Conservation (phyloP, 2,797 vertebrate species). For the Melanotaenia nigrans region DNA sequence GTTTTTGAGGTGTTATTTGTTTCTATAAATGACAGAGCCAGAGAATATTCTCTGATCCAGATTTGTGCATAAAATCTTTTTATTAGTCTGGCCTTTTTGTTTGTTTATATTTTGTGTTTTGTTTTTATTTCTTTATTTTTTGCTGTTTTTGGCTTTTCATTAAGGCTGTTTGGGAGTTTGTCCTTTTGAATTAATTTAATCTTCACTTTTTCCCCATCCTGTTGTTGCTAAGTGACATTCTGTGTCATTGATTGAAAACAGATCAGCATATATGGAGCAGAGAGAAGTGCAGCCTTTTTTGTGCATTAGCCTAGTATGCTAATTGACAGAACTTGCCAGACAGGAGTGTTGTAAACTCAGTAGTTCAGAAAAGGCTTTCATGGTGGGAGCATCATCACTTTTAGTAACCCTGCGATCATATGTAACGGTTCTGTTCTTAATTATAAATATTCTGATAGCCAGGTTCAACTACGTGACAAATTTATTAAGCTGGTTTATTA, state of each 20-base stretch:
- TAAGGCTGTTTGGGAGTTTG: neutral
- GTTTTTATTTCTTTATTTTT: no score
- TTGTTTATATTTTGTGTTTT: no score
- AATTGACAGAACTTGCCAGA: conserved; percentile 1
- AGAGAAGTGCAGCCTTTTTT: conserved; percentile 6
- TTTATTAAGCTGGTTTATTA: no score
- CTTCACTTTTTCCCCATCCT: no score
- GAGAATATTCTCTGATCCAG: neutral
- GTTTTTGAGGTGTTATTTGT: neutral
- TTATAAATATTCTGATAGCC: no score
- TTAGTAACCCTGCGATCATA: neutral
- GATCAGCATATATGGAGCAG: neutral
- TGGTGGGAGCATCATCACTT: conserved; percentile 19
- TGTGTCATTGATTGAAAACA: conserved; percentile 14
- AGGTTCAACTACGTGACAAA: no score
- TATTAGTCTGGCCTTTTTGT: neutral
- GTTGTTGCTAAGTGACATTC: neutral
- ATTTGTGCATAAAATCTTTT: neutral
- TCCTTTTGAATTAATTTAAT: neutral
- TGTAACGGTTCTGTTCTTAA: neutral
- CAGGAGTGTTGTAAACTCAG: neutral
- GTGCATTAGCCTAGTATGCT: neutral
- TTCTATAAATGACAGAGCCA: neutral
- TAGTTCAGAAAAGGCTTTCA: neutral
- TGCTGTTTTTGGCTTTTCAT: neutral